These are phyloP conservation scores for Cosmorhoe ocellata DNA, from an alignment of 2,888 invertebrate genomes.

Conservation along the genomic window DNA sequence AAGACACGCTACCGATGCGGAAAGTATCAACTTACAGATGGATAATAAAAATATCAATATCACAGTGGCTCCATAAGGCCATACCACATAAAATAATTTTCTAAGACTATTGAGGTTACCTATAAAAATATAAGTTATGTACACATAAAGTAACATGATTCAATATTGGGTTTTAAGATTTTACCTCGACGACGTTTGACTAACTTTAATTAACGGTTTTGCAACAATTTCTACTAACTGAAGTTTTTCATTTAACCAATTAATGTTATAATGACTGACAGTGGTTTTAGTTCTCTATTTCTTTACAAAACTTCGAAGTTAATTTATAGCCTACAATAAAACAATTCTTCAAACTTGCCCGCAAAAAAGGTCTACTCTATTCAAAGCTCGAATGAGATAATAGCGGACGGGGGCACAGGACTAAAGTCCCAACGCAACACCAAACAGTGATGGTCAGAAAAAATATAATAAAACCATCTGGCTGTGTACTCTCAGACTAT, in stretches of 20 bases:
- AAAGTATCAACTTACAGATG: slow-evolving; percentile 58
- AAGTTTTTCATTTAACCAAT: slow-evolving; percentile 45
- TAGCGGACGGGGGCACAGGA: slow-evolving; percentile 69
- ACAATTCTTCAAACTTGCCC: slow-evolving; percentile 76
- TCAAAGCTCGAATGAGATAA: slow-evolving; percentile 73
- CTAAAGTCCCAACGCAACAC: slow-evolving; percentile 75
- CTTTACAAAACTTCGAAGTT: slow-evolving; percentile 45
- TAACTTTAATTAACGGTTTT: slow-evolving; percentile 9
- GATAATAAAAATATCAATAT: slow-evolving; percentile 61
- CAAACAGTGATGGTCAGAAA: slow-evolving; percentile 57
- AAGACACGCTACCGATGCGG: slow-evolving; percentile 54
- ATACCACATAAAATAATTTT: background rate
- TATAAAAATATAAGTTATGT: no score
- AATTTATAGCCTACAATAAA: slow-evolving; percentile 77
- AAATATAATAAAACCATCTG: slow-evolving; percentile 73
- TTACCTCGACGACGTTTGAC: background rate
- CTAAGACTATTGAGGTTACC: background rate
- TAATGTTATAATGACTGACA: slow-evolving; percentile 56
- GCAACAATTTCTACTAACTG: slow-evolving; percentile 2
- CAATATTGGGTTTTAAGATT: background rate
- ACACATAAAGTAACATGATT: no score
- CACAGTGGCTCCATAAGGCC: slow-evolving; percentile 19
- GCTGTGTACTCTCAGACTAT: slow-evolving; percentile 51
- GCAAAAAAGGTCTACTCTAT: slow-evolving; percentile 71
- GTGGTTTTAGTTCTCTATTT: slow-evolving; percentile 45